These are phyloP conservation scores for Cremastinae sp. DNA, from an alignment of 2,888 invertebrate species.

Conservation along the genomic window DNA sequence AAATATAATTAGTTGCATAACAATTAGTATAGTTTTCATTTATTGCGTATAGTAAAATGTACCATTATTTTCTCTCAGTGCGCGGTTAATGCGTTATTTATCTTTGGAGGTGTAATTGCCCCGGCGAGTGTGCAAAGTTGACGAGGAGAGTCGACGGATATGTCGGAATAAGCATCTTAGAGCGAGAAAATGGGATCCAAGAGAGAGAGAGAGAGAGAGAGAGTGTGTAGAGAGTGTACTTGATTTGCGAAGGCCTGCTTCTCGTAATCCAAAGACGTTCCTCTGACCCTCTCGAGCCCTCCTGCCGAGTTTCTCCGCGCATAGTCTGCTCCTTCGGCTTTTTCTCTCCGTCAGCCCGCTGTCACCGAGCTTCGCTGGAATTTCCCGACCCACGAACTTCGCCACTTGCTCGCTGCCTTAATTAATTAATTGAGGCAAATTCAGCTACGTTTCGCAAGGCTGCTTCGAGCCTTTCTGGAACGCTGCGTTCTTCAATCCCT, in stretches of 20 bases:
- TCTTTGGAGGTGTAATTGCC: background rate
- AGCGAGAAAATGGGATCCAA: conserved; percentile 37
- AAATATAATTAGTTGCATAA: too few species aligned
- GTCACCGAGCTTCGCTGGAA: conserved; percentile 12
- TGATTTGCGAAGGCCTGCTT: conserved; percentile 59
- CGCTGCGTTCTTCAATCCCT: conserved; percentile 15
- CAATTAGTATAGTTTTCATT: too few species aligned
- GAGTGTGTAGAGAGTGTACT: conserved; percentile 41
- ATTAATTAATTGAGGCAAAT: conserved; percentile 65
- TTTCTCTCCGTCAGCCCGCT: conserved; percentile 2
- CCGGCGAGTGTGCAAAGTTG: background rate
- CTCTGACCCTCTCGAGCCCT: conserved; percentile 21
- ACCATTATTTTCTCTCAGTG: too few species aligned
- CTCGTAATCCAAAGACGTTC: conserved; percentile 57
- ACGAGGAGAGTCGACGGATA: background rate
- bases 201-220: conserved; percentile 10
- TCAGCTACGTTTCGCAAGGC: conserved; percentile 51
- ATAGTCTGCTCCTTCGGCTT: background rate
- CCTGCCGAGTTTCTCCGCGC: conserved; percentile 9
- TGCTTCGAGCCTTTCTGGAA: conserved; percentile 34
- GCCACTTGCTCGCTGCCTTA: conserved; percentile 45
- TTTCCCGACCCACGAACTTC: conserved; percentile 25
- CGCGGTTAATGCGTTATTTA: too few species aligned
- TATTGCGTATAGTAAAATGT: too few species aligned
- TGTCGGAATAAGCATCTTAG: conserved; percentile 27